Base-by-base conservation (phyloP, 2,888 invertebrate genomes). In the Thera britannica region DNA sequence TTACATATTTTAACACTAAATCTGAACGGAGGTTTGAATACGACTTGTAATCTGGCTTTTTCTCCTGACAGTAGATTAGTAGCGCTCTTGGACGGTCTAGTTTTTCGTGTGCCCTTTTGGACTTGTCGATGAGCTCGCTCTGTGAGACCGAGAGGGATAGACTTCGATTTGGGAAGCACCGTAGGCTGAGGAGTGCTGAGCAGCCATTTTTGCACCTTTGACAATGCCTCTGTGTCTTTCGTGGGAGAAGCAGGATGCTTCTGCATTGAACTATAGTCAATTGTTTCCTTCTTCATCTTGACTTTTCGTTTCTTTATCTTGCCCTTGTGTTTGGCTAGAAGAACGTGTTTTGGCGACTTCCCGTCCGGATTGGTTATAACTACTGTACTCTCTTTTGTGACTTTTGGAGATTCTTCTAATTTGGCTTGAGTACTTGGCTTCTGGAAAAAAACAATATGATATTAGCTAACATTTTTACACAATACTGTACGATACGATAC, bases 131-230 rank as follows among this genome's bases (percentile, higher is more conserved):
- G 90, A 0, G 88, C 79, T 72, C 94, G 87, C 75, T 95, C 94
- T 1, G 95, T 95, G 58, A 97, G 93, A 35, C 96, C 96, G 2
- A 96, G 95, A 0, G 97, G 97, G 1, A 97, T 97, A 1, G 97
- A 97, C 84, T 97, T 97, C 46, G 97, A 97, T 86, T 97, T 97
- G 7, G 97, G 96, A 79, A 97, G 94, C 60, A 87, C 91, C 34
- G 94, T 88, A 2, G 94, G 94, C 76, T 94, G 92, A 62, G 96
- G 96, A 0, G 97, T 97, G 72, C 96, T 97, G 62, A 97, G 87
- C 63, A 97, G 89, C 97, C 97, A 97, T 77, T 97, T 97, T 79
- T 97, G 96, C n/a, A 97, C 97, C 88, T 97, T 97, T 34, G 96
- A 96, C 87, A 81, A 91, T 12, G 95, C 92, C 77, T 95, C 94